These are phyloP conservation scores for Lordiphosa fenestrarum DNA, from an alignment of 2,888 invertebrate genomes.

Conservation along the genomic window DNA sequence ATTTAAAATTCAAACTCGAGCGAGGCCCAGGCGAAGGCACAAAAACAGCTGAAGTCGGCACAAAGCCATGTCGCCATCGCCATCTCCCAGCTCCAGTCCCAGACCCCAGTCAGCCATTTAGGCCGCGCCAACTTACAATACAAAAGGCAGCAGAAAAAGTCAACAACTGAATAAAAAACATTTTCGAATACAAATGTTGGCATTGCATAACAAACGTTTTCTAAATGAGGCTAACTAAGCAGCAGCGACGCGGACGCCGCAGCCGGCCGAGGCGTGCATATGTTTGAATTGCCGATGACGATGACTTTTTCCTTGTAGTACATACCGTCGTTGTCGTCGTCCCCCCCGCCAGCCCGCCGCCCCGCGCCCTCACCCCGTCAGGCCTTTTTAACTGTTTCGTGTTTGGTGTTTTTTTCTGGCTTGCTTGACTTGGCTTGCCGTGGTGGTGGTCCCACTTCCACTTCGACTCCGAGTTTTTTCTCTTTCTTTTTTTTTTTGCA, in stretches of 20 bases:
- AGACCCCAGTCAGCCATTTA: slow-evolving; percentile 62
- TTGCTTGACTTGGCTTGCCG: slow-evolving; percentile 40
- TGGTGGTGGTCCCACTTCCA: slow-evolving; percentile 58
- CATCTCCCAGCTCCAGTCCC: slow-evolving; percentile 28
- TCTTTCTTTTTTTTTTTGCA: slow-evolving; percentile 58
- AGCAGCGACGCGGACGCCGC: slow-evolving; percentile 23
- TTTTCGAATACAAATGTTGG: slow-evolving; percentile 78
- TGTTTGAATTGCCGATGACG: slow-evolving; percentile 75
- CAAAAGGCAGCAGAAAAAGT: slow-evolving; percentile 43
- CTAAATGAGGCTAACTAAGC: slow-evolving; percentile 76
- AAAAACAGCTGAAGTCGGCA: slow-evolving; percentile 71
- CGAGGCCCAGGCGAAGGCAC: slow-evolving; percentile 14
- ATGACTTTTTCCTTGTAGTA: slow-evolving; percentile 66
- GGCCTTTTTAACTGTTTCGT: slow-evolving; percentile 69
- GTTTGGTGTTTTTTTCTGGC: slow-evolving; percentile 60
- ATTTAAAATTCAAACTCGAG: slow-evolving; percentile 78
- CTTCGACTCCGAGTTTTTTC: slow-evolving; percentile 34
- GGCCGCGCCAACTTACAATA: slow-evolving; percentile 58
- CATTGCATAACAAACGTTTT: slow-evolving; percentile 78
- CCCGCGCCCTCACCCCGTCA: not conserved
- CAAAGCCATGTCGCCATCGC: slow-evolving; percentile 55
- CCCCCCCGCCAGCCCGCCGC: not conserved
- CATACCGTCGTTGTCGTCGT: slow-evolving; percentile 23
- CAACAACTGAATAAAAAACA: slow-evolving; percentile 73
- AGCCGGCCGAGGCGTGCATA: slow-evolving; percentile 53